These are phyloP conservation scores for Oligia fasciuncula DNA, from an alignment of 2,888 invertebrate species.

Conservation along the genomic window DNA sequence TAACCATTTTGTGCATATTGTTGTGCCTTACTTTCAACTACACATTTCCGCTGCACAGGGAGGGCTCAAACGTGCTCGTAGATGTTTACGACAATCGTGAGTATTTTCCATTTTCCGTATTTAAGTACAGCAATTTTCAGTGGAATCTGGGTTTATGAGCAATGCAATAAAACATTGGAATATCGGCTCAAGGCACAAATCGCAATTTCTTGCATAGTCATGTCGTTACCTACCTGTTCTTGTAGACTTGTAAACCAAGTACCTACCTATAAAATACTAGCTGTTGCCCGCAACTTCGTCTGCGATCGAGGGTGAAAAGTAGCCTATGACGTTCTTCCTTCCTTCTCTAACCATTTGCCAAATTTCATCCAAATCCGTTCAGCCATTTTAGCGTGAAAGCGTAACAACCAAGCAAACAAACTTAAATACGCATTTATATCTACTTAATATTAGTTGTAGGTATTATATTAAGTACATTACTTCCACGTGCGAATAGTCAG, in stretches of 20 bases:
- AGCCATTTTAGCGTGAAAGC: too few species aligned
- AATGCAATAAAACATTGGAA: neutral
- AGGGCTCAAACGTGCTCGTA: slow-evolving; percentile 59
- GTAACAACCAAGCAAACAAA: too few species aligned
- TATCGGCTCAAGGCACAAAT: neutral
- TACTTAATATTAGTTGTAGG: too few species aligned
- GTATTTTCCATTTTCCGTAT: slow-evolving; percentile 21
- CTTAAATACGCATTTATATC: too few species aligned
- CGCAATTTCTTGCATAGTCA: neutral
- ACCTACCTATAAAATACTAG: neutral
- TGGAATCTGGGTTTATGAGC: slow-evolving; percentile 3
- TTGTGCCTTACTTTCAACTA: slow-evolving; percentile 80
- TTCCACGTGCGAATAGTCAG: neutral
- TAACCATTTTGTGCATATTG: slow-evolving; percentile 75
- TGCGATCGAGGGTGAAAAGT: too few species aligned
- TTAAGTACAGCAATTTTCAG: neutral
- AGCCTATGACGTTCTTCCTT: too few species aligned
- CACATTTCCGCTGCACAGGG: slow-evolving; percentile 80
- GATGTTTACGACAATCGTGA: slow-evolving; percentile 51
- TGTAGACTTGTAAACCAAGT: neutral
- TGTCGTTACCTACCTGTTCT: neutral
- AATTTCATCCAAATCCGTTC: too few species aligned
- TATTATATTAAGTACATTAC: neutral
- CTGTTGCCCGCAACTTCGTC: too few species aligned
- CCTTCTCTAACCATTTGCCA: too few species aligned